phyloP scores from a whole-genome alignment of 1,140 invertebrate species.

The Marisa cornuarietis region DNA sequence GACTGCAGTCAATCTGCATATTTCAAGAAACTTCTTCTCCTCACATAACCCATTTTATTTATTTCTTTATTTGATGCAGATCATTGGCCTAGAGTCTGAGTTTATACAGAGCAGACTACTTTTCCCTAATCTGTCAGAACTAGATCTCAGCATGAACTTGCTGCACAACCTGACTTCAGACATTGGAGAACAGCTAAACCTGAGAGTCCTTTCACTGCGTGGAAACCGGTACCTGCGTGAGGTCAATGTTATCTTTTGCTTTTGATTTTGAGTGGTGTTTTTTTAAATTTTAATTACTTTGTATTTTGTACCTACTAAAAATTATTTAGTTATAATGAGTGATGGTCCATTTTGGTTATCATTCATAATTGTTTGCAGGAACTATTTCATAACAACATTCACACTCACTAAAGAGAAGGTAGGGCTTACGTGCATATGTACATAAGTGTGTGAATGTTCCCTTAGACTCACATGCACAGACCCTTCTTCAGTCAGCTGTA shows the following conservation, averaged over 20 bases:
- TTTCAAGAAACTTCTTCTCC: background rate
- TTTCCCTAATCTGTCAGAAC: slow-evolving; percentile 93
- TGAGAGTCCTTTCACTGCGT: slow-evolving; percentile 91
- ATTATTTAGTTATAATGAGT: too few relatives aligned
- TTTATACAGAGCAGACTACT: slow-evolving; percentile 71
- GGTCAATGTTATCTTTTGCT: slow-evolving; percentile 64
- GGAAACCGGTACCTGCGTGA: slow-evolving; percentile 46
- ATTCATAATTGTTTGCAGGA: too few relatives aligned
- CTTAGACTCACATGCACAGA: too few relatives aligned
- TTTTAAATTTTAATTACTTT: too few relatives aligned
- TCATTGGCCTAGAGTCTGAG: slow-evolving; percentile 36
- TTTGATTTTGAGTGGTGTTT: too few relatives aligned
- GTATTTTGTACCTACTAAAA: too few relatives aligned
- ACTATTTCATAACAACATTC: too few relatives aligned
- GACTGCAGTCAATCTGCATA: background rate
- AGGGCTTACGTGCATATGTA: too few relatives aligned
- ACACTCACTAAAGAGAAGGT: too few relatives aligned
- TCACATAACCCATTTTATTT: background rate
- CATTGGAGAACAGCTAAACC: slow-evolving; percentile 84
- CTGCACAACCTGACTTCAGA: slow-evolving; percentile 83
- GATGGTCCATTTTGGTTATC: too few relatives aligned
- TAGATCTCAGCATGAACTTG: slow-evolving; percentile 92
- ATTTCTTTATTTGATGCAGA: slow-evolving; percentile 5
- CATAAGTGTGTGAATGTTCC: too few relatives aligned
- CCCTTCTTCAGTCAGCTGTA: too few relatives aligned